Evolutionary conservation across 2,888 invertebrate genomes (phyloP).

Genomic region (Ectemnius cavifrons): DNA sequence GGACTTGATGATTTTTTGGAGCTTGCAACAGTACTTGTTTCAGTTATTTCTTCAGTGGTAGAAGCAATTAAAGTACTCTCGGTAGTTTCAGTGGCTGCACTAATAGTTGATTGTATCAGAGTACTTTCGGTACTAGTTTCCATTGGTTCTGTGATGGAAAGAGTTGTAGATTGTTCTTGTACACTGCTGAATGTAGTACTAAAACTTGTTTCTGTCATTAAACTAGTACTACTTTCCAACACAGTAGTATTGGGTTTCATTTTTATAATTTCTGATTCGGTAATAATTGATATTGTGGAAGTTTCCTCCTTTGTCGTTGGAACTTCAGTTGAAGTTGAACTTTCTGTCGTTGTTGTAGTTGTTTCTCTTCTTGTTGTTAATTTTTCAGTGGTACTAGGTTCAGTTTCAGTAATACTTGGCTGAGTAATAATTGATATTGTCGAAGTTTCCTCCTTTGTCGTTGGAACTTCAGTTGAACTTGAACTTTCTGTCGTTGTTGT

Average conservation of each 20-base stretch:
- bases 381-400: too few species aligned
- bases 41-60: background rate
- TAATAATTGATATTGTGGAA: constrained; percentile 23
- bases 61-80: background rate
- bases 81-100: background rate
- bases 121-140: background rate
- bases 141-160: too few species aligned
- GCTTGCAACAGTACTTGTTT: background rate
- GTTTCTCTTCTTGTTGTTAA: too few species aligned
- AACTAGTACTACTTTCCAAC: too few species aligned
- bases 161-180: too few species aligned
- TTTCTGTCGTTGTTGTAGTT: too few species aligned
- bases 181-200: too few species aligned
- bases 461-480: background rate
- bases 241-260: too few species aligned
- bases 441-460: constrained; percentile 1
- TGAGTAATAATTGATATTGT: constrained; percentile 22
- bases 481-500: background rate
- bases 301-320: constrained; percentile 50
- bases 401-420: background rate
- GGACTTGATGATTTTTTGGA: too few species aligned
- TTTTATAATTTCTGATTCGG: too few species aligned
- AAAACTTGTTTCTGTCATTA: background rate
- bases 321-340: constrained; percentile 14
- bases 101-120: background rate